Evolutionary conservation across 2,797 vertebrate species (phyloP), one percentile per base, ranked within the genome.

Genomic region (Mormyrus hasselquistii): DNA sequence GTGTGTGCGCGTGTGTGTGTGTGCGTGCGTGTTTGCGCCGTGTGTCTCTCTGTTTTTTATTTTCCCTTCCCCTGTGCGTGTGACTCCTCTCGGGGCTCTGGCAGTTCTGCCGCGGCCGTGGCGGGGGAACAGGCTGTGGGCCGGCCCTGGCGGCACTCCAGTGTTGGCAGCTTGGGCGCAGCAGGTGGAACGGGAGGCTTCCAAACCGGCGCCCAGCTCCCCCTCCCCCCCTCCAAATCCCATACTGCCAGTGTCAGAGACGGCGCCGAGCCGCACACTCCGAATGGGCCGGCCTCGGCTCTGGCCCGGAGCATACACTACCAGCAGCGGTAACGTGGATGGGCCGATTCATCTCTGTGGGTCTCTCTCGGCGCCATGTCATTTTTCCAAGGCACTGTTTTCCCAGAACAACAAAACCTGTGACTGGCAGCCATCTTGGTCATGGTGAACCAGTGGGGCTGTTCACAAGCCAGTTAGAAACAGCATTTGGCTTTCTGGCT

Each of bases 131-230:
- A 87, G 34, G 76, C 89, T 92, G 92, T 90, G 90, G 95, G 96
- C 92, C 92, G 92, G 92, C 93, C 93, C 95, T 97, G 97, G 96
- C 96, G 94, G 90, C 89, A 91, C 93, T 97, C 97, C 97, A 97
- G 95, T 89, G 83, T 93, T 95, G 93, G 93, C 92, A 95, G 95
- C 94, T 95, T 93, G 94, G 94, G 95, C 94, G 95, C 93, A 96
- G 95, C 97, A 97, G 97, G 97, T 97, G 96, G 96, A 96, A 94
- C 92, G 93, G 91, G 92, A 93, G 92, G 93, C 90, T 91, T 91
- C 92, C n/a, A 93, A 93, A 88, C 89, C 90, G 59, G 34, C 55
- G 69, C 89, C 82, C 52, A 50, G 25, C 89, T 83, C 55, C 44
- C 84, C 90, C 44, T 8, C 49, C 89, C 59, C 92, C 90, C 29